Percentiles rank a stretch among this genome's conserved stretches.
These are phyloP conservation scores for Drosophila prolongata DNA, from an alignment of 2,888 invertebrate genomes.

Conservation along the genomic window DNA sequence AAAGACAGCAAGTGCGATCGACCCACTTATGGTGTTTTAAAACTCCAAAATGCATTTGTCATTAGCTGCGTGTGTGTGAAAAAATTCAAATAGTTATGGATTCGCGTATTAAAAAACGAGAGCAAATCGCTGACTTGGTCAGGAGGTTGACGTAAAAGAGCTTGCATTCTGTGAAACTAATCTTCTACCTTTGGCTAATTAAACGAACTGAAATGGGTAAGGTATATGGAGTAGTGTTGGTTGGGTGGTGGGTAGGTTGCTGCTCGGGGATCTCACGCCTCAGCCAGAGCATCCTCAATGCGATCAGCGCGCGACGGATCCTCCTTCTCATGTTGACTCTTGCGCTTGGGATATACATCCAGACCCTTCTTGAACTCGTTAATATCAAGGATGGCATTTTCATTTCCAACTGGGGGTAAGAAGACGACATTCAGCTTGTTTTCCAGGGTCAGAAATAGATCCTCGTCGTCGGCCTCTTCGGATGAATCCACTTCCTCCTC, in stretches of 20 bases:
- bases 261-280: constrained; percentile 35
- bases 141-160: not conserved
- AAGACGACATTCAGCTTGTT: constrained; percentile 73
- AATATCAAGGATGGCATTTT: constrained; percentile 77
- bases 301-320: constrained; percentile 9
- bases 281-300: constrained; percentile 42
- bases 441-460: constrained; percentile 70
- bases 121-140: constrained; percentile 17
- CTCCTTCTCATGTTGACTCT: constrained; percentile 58
- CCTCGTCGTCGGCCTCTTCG: constrained; percentile 9
- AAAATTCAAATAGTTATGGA: not conserved
- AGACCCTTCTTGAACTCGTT: constrained; percentile 79
- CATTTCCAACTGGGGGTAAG: constrained; percentile 73
- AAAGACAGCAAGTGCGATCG: constrained; percentile 9
- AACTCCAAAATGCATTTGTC: constrained; percentile 28
- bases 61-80: not conserved
- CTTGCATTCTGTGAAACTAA: constrained; percentile 9
- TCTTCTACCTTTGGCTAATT: constrained; percentile 27
- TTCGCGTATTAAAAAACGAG: not conserved
- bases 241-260: not conserved
- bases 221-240: not conserved
- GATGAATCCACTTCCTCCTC: constrained; percentile 8
- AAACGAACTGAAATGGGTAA: not conserved
- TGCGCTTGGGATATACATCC: constrained; percentile 77
- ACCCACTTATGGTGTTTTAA: not conserved